Evolutionary conservation across 2,113 vertebrate genomes (phyloP), one percentile per base, ranked within the genome.

Genomic region (Myrmecobius fasciatus): DNA sequence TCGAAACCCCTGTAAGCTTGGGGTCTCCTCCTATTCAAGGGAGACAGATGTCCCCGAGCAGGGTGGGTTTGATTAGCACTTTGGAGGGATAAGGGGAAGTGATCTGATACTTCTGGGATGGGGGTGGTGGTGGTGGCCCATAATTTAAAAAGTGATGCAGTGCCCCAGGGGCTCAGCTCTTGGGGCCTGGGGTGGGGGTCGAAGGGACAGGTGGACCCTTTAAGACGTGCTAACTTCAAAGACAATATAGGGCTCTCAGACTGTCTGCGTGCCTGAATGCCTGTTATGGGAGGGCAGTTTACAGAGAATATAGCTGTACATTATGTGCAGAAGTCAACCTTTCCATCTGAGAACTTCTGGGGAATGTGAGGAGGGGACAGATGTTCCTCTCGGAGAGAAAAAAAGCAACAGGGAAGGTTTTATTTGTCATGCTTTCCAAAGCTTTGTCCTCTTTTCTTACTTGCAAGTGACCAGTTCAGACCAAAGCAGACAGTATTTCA

Each of bases 161-260:
- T 91, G 96, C 92, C 92, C 92, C 91, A 92, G 95, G 92, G 90
- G 91, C 94, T 95, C 94, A 94, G 96, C 54, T 83, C 91, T 10
- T 90, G 53, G 96, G 92, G 88, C 60, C 90, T 92, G 95, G 91
- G 56, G 94, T 90, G 43, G 52, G 56, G 89, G 89, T 47, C 2
- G 26, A 90, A 49, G 94, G 95, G 96, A 97, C 97, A 98, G 98
- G 98, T 98, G 98, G 97, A 95, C 93, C 96, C 96, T 97, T 95
- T 94, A 95, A 97, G 97, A 97, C 92, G 94, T 97, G 97, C 97
- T 95, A 97, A 97, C 98, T 96, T 98, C 98, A 98, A 98, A 98
- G 97, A 94, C 92, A 17, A 46, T 25, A 53, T 36, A n/a, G 67
- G 67, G 67, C 36, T 83, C 67, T 83, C 7, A 24, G 67, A n/a